Conservation (phyloP, 2,113 vertebrate genomes). For the Pterophyllum scalare region DNA sequence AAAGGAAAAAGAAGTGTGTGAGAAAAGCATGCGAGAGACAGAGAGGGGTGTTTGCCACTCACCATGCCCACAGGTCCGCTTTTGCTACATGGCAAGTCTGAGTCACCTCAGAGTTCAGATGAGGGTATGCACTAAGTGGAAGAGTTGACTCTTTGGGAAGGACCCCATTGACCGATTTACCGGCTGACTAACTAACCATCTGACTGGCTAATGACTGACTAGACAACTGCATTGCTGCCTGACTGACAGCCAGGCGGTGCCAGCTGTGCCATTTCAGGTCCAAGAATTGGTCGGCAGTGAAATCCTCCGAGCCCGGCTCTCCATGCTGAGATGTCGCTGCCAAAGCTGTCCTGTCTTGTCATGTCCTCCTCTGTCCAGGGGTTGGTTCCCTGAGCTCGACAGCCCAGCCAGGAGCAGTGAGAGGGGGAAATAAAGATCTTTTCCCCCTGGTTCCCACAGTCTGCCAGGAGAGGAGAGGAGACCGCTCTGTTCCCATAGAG, state of each 20-base stretch:
- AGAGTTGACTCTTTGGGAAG: conserved; percentile 45
- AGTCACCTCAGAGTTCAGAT: conserved; percentile 70
- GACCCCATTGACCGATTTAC: conserved; percentile 37
- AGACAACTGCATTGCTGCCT: conserved; percentile 10
- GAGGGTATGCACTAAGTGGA: conserved; percentile 64
- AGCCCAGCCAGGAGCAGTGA: conserved; percentile 2
- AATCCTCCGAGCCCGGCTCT: conserved; percentile 50
- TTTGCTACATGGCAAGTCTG: conserved; percentile 33
- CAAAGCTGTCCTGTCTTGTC: conserved; percentile 48
- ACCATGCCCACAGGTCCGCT: conserved; percentile 66
- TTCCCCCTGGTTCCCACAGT: conserved; percentile 58
- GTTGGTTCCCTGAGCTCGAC: conserved; percentile 25
- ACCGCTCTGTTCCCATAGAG: conserved; percentile 68
- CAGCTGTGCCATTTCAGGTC: conserved; percentile 62
- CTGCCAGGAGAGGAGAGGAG: conserved; percentile 43
- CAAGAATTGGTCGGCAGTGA: conserved; percentile 37
- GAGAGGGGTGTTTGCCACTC: conserved; percentile 61
- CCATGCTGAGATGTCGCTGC: conserved; percentile 15
- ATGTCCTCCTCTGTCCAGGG: conserved; percentile 38
- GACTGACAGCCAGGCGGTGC: conserved; percentile 10
- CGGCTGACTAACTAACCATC: conserved; percentile 41
- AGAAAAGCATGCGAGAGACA: conserved; percentile 35
- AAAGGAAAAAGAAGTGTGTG: conserved; percentile 17
- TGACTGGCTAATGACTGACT: conserved; percentile 49
- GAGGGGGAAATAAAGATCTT: conserved; percentile 17